Conservation (phyloP, 2,113 vertebrate genomes). For the Ailuropoda melanoleuca region DNA sequence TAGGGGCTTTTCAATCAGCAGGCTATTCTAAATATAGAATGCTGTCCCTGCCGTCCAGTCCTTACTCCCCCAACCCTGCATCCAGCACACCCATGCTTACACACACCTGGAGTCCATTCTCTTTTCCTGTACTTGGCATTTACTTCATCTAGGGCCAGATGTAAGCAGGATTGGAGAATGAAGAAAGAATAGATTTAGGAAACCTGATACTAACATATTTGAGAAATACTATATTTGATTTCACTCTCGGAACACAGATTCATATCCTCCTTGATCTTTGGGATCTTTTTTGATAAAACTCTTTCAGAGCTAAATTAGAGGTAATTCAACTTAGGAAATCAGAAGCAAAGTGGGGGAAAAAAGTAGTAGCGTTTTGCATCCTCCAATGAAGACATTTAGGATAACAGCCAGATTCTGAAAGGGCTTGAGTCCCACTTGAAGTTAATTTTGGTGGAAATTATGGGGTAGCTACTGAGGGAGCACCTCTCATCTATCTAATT, state of each 20-base stretch:
- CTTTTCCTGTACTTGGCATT: conserved; percentile 52
- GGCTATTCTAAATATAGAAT: background rate
- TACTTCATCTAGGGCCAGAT: conserved; percentile 49
- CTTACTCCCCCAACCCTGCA: background rate
- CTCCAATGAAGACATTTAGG: background rate
- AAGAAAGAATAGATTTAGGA: conserved; percentile 36
- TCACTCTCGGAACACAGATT: background rate
- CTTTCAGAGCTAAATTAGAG: background rate
- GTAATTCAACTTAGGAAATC: conserved; percentile 47
- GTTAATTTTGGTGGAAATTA: conserved; percentile 41
- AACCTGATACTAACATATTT: background rate
- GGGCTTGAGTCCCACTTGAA: conserved; percentile 52
- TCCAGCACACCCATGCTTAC: background rate
- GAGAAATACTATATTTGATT: background rate
- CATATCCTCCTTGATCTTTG: background rate
- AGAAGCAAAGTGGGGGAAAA: background rate
- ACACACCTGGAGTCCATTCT: conserved; percentile 71
- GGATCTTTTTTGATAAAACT: conserved; percentile 33
- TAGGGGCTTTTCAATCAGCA: background rate
- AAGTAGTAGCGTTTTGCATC: background rate
- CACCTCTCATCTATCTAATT: background rate
- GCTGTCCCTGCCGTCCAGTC: background rate
- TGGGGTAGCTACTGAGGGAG: background rate
- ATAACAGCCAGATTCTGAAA: conserved; percentile 29
- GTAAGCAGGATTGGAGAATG: background rate